Evolutionary conservation across 1,140 invertebrate species (phyloP), one percentile per base, ranked within the genome.

Genomic region (Drosophila subpulchrella): DNA sequence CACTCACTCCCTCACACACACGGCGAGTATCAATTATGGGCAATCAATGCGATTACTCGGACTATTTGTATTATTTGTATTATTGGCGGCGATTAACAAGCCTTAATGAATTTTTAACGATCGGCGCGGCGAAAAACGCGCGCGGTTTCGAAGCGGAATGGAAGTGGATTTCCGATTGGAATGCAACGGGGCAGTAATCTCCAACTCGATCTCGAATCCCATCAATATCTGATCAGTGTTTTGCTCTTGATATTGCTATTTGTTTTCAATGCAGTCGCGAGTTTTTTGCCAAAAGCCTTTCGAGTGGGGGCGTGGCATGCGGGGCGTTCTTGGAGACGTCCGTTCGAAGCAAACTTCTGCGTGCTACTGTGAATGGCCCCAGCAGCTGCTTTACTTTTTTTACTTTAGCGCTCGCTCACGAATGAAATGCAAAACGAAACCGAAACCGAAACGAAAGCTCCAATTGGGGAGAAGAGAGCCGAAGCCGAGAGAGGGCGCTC

Each of bases 91-190:
- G 75, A 75, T 81, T 81, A 85, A 68, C 48, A 65, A 81, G 51
- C 54, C 74, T 75, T 81, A 85, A 85, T 89, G 78, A 84, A 81
- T 84, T 81, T 77, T 70, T 77, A 83, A 81, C 65, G 82, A 85
- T 80, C 47, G 34, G 41, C 59, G 79, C 75, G 75, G 54, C 42
- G 46, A 44, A 76, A 75, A 77, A 78, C 78, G 75, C 82, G 70
- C 72, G 70, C 67, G 61, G 24, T 54, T 53, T n/a, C 46, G 44
- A 36, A 73, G 41, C 54, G 61, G 3, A 59, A 41, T 47, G 15
- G 5, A 34, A 54, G 20, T 54, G 17, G 27, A 53, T 51, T 58
- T 71, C 58, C 65, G 41, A 59, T 59, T 51, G 55, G 42, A 68
- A 57, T 56, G 59, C 34, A 72, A 13, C 60, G 46, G 41, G 41